phyloP scores from a whole-genome alignment of 2,797 vertebrate genomes.

The Sitta carolinensis region DNA sequence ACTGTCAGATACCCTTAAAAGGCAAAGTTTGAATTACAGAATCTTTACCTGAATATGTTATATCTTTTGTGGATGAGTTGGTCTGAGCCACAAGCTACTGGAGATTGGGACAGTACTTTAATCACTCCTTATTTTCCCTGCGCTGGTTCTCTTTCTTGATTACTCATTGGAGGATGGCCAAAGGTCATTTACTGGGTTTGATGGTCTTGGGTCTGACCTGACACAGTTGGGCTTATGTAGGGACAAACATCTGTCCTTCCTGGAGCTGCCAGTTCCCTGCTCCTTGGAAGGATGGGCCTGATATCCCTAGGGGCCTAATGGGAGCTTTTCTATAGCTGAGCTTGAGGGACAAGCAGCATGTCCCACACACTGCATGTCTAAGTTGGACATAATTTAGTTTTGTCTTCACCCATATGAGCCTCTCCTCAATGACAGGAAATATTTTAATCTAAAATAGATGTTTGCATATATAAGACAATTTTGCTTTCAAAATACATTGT shows the following conservation, averaged over 20 bases:
- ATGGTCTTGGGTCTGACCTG: neutral
- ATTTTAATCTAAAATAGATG: neutral
- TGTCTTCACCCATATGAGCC: neutral
- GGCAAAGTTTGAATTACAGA: neutral
- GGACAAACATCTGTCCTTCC: neutral
- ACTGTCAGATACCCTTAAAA: neutral
- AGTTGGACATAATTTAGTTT: neutral
- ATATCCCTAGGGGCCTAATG: rapidly evolving
- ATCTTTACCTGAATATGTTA: neutral
- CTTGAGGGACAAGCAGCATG: neutral
- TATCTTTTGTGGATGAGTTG: neutral
- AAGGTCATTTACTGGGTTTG: neutral
- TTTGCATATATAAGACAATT: neutral
- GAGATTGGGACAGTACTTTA: neutral
- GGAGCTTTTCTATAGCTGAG: neutral
- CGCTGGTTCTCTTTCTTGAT: neutral
- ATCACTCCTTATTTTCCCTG: neutral
- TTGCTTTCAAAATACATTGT: neutral
- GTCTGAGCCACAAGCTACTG: neutral
- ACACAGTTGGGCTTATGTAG: neutral
- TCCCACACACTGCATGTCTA: neutral
- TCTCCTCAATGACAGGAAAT: neutral
- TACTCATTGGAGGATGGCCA: neutral
- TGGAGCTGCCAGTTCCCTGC: neutral
- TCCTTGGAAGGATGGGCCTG: neutral